Evolutionary conservation across 1,140 invertebrate species (phyloP).

Genomic region (Drosophila jambulina): DNA sequence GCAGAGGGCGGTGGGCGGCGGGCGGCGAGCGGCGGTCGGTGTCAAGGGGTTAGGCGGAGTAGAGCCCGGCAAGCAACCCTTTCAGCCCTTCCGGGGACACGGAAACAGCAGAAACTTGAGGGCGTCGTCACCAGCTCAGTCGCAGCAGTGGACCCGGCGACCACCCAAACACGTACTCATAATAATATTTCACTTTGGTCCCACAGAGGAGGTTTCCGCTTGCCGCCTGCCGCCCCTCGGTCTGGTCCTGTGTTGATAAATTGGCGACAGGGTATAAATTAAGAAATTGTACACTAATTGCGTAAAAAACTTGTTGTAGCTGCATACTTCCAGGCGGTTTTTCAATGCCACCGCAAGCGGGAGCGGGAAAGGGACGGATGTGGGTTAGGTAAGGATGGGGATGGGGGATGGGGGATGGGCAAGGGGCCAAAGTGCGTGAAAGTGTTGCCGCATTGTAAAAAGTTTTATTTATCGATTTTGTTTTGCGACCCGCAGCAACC

Average conservation of each 20-base stretch:
- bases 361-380: neutral
- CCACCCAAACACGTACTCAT: conserved; percentile 72
- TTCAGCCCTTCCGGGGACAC: conserved; percentile 54
- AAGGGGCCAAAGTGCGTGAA: conserved; percentile 66
- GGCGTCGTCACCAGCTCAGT: conserved; percentile 43
- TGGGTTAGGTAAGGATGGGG: conserved; percentile 1
- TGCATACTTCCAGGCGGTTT: conserved; percentile 76
- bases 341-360: conserved; percentile 68
- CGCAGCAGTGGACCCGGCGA: conserved; percentile 10
- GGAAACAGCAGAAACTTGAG: conserved; percentile 43
- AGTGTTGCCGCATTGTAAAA: conserved; percentile 79
- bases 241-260: conserved; percentile 73
- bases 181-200: conserved; percentile 78
- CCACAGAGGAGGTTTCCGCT: conserved; percentile 33
- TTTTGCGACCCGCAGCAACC: conserved; percentile 70
- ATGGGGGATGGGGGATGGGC: neutral
- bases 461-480: conserved; percentile 80
- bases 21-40: neutral
- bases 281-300: conserved; percentile 85
- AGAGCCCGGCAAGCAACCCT: conserved; percentile 54
- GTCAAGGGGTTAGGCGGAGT: conserved; percentile 21
- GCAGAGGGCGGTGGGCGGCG: conserved; percentile 4
- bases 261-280: conserved; percentile 84
- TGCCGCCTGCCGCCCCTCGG: neutral
- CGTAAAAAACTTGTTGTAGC: conserved; percentile 80